Conservation (phyloP, 1,140 invertebrate species). For the Tetramorium parvispinum region DNA sequence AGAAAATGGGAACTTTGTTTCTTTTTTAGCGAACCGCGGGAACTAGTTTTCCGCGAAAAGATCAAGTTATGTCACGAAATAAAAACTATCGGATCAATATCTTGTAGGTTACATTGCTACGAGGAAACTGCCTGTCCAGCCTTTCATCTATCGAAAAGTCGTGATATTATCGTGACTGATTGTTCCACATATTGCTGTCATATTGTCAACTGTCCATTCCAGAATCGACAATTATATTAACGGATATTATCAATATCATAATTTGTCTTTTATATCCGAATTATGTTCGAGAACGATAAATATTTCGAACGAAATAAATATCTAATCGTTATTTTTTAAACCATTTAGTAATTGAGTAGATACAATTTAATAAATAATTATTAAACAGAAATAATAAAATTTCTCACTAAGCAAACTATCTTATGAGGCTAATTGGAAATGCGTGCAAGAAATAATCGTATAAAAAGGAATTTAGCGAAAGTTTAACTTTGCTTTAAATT, state of each 20-base stretch:
- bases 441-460: not conserved
- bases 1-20: not conserved
- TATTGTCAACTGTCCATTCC: not conserved
- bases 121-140: not conserved
- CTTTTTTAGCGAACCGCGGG: not conserved
- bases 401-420: not conserved
- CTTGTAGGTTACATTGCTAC: not conserved
- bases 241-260: not conserved
- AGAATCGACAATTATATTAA: not conserved
- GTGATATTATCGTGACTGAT: slow-evolving; percentile 1
- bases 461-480: slow-evolving; percentile 6
- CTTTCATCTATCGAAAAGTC: not conserved
- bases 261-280: not conserved
- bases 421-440: not conserved
- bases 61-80: slow-evolving; percentile 1
- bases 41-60: slow-evolving; percentile 10
- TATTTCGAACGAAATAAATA: too few relatives aligned
- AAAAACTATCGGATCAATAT: slow-evolving; percentile 3
- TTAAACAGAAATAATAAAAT: not conserved
- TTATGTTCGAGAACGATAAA: not conserved
- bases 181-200: not conserved
- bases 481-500: slow-evolving; percentile 15
- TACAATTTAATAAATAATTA: not conserved
- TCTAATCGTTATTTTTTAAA: not conserved
- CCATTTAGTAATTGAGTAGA: not conserved